Evolutionary conservation across 2,113 vertebrate genomes (phyloP), one percentile per base, ranked within the genome.

Genomic region (Lethenteron reissneri): DNA sequence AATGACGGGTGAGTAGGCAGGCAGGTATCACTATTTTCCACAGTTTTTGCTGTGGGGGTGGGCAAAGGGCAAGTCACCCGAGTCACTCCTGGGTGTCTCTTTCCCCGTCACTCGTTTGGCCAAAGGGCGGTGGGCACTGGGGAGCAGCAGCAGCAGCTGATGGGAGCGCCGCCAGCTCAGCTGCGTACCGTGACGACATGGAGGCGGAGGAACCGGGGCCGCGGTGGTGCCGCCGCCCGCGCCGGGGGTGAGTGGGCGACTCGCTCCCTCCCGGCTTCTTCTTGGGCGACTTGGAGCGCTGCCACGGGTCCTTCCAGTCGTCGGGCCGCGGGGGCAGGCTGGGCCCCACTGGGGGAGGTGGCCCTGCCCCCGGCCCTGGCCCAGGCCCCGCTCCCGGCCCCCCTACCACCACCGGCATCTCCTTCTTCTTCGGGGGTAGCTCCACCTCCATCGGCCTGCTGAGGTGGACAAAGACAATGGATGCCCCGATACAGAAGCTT

Each of bases 281-380:
- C 70, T 91, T 83, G n/a, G 94, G 94, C 2, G 94, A 99, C 75
- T 99, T 99, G 70, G 94, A 99, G 79, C 94, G 86, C 70, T 90
- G 90, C 94, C 94, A 99, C 0, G 94, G 94, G 70, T 99, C 94
- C 76, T 96, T 94, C 92, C 94, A 99, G 72, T 97, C 92, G 4
- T 97, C 92, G 0, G 92, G 89, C 2, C 89, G 80, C 77, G 95
- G 25, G 9, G 64, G 41, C 5, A 41, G 41, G 41, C 41, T 41
- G 41, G 41, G 41, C 41, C 41, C 41, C 41, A 41, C 41, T 41
- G 41, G 41, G 41, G 41, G 41, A 41, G 41, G 41, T 5, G 41
- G 41, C 41, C 41, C 41, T 41, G 41, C 41, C 41, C 41, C 41
- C 6, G 41, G 41, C 41, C 41, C 41, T 7, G 41, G 41, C 41